Percentiles rank a stretch among this genome's conserved stretches.
Evolutionary conservation across 2,888 invertebrate genomes (phyloP).

Genomic region (Nymphalis urticae): DNA sequence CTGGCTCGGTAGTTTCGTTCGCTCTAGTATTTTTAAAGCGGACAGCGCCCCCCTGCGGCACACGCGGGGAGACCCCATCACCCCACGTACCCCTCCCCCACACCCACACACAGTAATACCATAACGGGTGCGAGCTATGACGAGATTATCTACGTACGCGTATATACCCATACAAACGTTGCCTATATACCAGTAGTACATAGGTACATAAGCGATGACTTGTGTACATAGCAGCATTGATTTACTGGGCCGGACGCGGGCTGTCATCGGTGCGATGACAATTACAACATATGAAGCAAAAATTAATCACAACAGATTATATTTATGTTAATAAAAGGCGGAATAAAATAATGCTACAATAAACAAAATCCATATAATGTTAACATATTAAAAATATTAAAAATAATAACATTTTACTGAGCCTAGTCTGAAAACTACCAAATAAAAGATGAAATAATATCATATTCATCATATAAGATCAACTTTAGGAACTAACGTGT

Average conservation of each 20-base stretch:
- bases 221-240: slow-evolving; percentile 74
- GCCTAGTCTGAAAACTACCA: no score
- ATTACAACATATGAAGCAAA: slow-evolving; percentile 60
- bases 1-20: slow-evolving; percentile 66
- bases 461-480: no score
- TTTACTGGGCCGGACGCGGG: slow-evolving; percentile 71
- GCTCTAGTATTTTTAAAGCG: slow-evolving; percentile 79
- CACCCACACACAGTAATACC: slow-evolving; percentile 77
- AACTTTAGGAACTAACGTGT: no score
- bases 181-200: slow-evolving; percentile 68
- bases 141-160: slow-evolving; percentile 80
- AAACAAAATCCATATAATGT: no score
- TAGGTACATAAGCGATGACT: slow-evolving; percentile 73
- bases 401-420: no score
- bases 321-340: not conserved
- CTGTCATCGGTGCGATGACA: slow-evolving; percentile 70
- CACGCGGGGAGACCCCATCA: slow-evolving; percentile 53
- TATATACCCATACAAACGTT: slow-evolving; percentile 67
- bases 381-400: no score
- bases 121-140: slow-evolving; percentile 81
- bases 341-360: not conserved
- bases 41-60: slow-evolving; percentile 72
- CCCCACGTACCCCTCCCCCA: slow-evolving; percentile 47
- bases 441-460: no score
- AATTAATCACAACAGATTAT: slow-evolving; percentile 43